Percentiles rank a stretch among this genome's conserved stretches.
Conservation (phyloP, 92 coral and sea anemone species). For the Micromussa lordhowensis region DNA sequence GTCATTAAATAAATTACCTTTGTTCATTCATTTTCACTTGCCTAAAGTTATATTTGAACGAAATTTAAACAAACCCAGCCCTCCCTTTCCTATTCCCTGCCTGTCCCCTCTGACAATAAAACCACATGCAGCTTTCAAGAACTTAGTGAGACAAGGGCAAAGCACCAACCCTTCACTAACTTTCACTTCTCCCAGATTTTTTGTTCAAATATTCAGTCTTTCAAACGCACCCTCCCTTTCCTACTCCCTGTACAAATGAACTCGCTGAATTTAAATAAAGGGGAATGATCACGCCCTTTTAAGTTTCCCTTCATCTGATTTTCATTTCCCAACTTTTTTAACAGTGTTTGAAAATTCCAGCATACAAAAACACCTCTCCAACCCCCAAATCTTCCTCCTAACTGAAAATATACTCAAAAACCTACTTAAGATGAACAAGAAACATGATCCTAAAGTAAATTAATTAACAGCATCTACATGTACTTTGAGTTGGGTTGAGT, state of each 20-base stretch:
- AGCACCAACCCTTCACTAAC: too few species aligned
- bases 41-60: too few species aligned
- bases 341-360: background rate
- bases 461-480: background rate
- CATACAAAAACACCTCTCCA: background rate
- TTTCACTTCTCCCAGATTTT: too few species aligned
- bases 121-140: too few species aligned
- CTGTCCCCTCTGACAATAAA: too few species aligned
- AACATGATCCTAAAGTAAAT: background rate
- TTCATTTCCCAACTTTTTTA: background rate
- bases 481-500: too few species aligned
- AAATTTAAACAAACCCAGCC: too few species aligned
- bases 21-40: too few species aligned
- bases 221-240: background rate
- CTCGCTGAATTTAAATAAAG: background rate
- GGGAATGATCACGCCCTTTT: background rate
- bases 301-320: background rate
- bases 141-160: too few species aligned
- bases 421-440: background rate
- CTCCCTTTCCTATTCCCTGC: too few species aligned
- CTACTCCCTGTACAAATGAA: background rate
- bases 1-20: too few species aligned
- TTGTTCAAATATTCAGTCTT: background rate
- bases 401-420: background rate
- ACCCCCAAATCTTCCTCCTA: background rate